Conservation (phyloP, 2,797 vertebrate genomes). For the Enteromius viviparus region DNA sequence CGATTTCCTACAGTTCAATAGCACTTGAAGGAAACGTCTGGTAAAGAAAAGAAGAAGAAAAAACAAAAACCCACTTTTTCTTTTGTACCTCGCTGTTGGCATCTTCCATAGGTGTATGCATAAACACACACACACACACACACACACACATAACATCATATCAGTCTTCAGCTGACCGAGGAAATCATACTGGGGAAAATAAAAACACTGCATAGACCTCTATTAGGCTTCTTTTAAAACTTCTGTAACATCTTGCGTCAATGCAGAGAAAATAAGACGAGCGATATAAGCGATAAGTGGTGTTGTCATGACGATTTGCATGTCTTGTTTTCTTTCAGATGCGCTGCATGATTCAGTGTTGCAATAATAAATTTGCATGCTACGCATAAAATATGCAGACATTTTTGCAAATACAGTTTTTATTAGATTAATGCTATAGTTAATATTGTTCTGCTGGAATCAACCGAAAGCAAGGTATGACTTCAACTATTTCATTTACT, state of each 20-base stretch:
- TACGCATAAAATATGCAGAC: neutral
- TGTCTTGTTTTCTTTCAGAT: neutral
- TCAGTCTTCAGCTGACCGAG: constrained; percentile 16
- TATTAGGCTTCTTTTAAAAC: neutral
- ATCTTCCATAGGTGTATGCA: constrained; percentile 22
- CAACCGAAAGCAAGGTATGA: neutral
- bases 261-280: neutral
- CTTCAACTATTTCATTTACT: neutral
- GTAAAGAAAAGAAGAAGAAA: neutral
- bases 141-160: neutral
- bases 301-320: neutral
- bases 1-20: constrained; percentile 7
- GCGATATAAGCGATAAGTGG: neutral
- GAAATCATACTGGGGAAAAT: neutral
- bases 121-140: neutral
- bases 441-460: neutral
- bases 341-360: neutral
- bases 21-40: constrained; percentile 10
- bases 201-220: neutral
- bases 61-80: neutral
- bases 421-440: neutral
- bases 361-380: neutral
- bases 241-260: neutral
- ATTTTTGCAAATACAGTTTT: neutral
- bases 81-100: neutral